Evolutionary conservation across 2,888 invertebrate species (phyloP).

Genomic region (Osedax fenrisi): DNA sequence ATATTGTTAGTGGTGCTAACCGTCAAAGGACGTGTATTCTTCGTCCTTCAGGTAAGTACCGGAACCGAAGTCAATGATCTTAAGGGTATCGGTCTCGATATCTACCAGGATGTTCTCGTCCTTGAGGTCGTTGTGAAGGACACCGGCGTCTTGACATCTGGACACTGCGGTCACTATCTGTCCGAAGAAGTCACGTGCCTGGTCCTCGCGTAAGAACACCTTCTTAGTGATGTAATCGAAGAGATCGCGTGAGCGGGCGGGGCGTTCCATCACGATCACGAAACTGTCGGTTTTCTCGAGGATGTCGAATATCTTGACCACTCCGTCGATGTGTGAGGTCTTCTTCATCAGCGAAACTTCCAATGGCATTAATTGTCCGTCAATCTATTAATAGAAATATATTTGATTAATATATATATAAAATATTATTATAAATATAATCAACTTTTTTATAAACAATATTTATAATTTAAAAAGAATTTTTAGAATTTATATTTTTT

Average conservation of each 20-base stretch:
- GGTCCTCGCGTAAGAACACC: conserved; percentile 53
- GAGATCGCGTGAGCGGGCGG: conserved; percentile 55
- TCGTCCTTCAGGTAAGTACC: conserved; percentile 55
- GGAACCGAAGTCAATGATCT: conserved; percentile 58
- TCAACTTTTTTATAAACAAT: too few relatives aligned
- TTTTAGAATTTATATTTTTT: too few relatives aligned
- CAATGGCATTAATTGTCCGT: conserved; percentile 54
- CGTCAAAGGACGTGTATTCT: conserved; percentile 58
- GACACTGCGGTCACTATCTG: conserved; percentile 54
- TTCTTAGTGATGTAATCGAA: conserved; percentile 58
- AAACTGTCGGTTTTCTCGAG: conserved; percentile 54
- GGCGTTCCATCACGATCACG: conserved; percentile 57
- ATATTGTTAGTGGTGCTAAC: too few relatives aligned
- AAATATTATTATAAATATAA: too few relatives aligned
- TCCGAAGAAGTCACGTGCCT: conserved; percentile 54
- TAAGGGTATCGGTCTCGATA: conserved; percentile 53
- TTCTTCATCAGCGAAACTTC: conserved; percentile 55
- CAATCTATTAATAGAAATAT: too few relatives aligned
- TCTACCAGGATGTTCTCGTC: conserved; percentile 59
- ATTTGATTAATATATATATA: too few relatives aligned
- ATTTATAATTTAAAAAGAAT: too few relatives aligned
- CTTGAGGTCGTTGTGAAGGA: conserved; percentile 57
- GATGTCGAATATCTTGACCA: conserved; percentile 55
- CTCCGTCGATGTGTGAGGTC: conserved; percentile 53
- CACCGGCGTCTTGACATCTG: conserved; percentile 53